phyloP scores from a whole-genome alignment of 2,113 vertebrate species.

The Edolisoma coerulescens region DNA sequence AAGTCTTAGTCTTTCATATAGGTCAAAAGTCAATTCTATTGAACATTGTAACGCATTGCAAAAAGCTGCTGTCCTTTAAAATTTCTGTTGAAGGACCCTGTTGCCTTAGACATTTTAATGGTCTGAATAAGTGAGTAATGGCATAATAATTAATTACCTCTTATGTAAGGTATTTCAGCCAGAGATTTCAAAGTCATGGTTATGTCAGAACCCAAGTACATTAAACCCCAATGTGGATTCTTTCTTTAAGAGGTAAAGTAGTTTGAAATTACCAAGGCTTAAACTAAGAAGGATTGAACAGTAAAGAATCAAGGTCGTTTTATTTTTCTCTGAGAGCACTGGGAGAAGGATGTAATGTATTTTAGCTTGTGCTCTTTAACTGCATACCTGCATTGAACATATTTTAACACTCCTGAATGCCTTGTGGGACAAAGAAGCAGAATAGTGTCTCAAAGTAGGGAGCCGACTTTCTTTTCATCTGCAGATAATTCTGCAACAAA shows the following conservation, averaged over 20 bases:
- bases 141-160: constrained; percentile 49
- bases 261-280: constrained; percentile 32
- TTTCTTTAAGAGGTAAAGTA: constrained; percentile 27
- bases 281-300: constrained; percentile 46
- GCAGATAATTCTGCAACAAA: background rate
- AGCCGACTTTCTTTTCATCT: background rate
- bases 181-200: constrained; percentile 30
- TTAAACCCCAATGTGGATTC: constrained; percentile 24
- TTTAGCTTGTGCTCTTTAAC: background rate
- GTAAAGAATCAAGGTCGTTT: constrained; percentile 22
- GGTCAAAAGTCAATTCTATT: constrained; percentile 26
- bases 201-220: constrained; percentile 20
- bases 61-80: constrained; percentile 33
- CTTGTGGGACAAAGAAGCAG: background rate
- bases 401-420: background rate
- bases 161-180: constrained; percentile 26
- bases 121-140: constrained; percentile 28
- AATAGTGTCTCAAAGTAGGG: background rate
- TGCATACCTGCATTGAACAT: background rate
- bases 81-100: constrained; percentile 10
- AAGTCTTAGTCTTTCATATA: background rate
- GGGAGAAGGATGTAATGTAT: background rate
- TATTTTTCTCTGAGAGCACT: background rate
- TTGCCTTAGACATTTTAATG: constrained; percentile 8
- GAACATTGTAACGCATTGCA: constrained; percentile 9